Evolutionary conservation across 2,797 vertebrate species (phyloP).

Genomic region (Clamator glandarius): DNA sequence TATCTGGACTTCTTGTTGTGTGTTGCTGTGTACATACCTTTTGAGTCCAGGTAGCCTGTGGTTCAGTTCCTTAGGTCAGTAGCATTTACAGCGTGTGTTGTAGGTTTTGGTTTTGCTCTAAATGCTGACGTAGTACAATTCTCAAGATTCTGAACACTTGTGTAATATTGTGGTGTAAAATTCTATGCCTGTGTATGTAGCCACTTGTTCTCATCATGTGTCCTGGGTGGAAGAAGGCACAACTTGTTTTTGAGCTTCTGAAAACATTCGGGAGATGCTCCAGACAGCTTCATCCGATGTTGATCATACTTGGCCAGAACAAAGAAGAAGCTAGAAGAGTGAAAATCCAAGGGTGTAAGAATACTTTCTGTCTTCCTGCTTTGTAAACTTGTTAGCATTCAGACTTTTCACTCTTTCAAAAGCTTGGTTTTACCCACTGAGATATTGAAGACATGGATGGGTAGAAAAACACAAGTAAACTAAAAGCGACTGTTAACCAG

Average conservation of each 20-base stretch:
- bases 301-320: constrained; percentile 81
- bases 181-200: constrained; percentile 72
- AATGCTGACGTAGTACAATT: background rate
- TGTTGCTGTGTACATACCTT: background rate
- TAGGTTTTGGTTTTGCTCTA: background rate
- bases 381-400: background rate
- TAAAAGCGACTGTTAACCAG: background rate
- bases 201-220: constrained; percentile 90
- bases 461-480: background rate
- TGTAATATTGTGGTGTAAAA: background rate
- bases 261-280: constrained; percentile 61
- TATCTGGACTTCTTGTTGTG: background rate
- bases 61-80: background rate
- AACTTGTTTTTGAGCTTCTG: constrained; percentile 82
- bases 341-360: constrained; percentile 87
- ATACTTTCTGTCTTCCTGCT: background rate
- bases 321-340: constrained; percentile 82
- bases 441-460: background rate
- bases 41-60: background rate
- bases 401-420: background rate
- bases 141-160: background rate
- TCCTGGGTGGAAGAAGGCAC: constrained; percentile 89
- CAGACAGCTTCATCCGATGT: constrained; percentile 74
- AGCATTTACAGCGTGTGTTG: background rate
- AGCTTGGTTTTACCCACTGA: background rate